Evolutionary conservation across 2,888 invertebrate species (phyloP), one percentile per base, ranked within the genome.

Genomic region (Phragmatobia fuliginosa): DNA sequence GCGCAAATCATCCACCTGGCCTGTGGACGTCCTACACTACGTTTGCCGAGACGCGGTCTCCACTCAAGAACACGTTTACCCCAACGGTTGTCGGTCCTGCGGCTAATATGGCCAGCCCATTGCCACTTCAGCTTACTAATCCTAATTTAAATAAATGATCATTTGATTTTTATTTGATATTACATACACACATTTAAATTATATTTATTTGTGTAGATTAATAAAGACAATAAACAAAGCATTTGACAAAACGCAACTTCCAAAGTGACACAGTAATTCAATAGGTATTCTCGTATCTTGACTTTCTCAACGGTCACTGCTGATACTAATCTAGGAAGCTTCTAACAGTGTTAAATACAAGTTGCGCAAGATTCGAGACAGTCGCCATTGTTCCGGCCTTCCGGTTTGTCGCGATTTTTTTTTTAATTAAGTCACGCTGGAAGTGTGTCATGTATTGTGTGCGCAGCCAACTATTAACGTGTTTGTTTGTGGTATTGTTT

Each of bases 341-440:
- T 61, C 66, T 61, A 68, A 68, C 69, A 41, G 31, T 45, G 62
- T 58, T 68, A 70, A 76, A 65, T 63, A 69, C 41, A n/a, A 16
- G 66, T 67, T 67, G 70, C 70, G 68, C n/a, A 68, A 72, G 28
- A 31, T 10, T 41, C 41, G 56, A 66, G 61, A 59, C 74, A 38
- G 69, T 83, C 80, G 73, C 85, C 78, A 87, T 87, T 87, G 87
- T 85, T 85, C 85, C 86, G 86, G 83, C 70, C 85, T 87, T 86
- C 87, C 87, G 86, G 77, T 75, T 68, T 67, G 70, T 68, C 62
- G 68, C 45, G 63, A 66, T 72, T 31, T 73, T 56, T n/a, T 63
- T 81, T 82, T 79, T 83, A 82, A 85, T 82, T 83, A 76, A 75
- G 49, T 68, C 61, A 66, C 62, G 32, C 41, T 61, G 36, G 2